These are phyloP conservation scores for Chanos chanos DNA, from an alignment of 2,797 vertebrate species.

Conservation along the genomic window DNA sequence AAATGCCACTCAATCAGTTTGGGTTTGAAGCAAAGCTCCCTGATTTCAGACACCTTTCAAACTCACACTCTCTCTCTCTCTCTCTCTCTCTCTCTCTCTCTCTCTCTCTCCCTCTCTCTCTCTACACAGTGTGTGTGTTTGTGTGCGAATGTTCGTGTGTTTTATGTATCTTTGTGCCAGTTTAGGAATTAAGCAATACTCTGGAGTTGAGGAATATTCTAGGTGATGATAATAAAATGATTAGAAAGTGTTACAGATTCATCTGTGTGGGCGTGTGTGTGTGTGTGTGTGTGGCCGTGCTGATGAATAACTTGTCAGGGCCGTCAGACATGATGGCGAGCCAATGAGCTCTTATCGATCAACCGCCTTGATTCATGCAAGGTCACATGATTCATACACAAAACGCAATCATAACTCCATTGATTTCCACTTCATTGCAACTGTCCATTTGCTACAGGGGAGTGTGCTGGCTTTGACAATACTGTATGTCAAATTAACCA, in stretches of 20 bases:
- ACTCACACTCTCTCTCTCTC: no score
- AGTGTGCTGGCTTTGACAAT: not conserved
- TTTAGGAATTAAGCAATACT: no score
- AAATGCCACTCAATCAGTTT: constrained; percentile 40
- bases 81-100: no score
- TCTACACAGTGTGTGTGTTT: no score
- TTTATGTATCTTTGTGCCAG: no score
- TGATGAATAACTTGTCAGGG: constrained; percentile 13
- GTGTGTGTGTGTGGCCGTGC: not conserved
- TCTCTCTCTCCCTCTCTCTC: no score
- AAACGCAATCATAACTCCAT: constrained; percentile 22
- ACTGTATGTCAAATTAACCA: no score
- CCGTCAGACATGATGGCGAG: not conserved
- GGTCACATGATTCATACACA: constrained; percentile 25
- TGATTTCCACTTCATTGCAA: constrained; percentile 6
- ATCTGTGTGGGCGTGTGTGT: constrained; percentile 2
- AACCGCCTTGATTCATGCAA: constrained; percentile 19
- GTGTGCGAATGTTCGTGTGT: no score
- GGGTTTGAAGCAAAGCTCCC: constrained; percentile 23
- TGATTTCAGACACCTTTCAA: constrained; percentile 35
- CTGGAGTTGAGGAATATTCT: no score
- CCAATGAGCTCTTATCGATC: constrained; percentile 39
- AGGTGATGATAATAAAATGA: constrained; percentile 22
- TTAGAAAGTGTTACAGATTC: constrained; percentile 17
- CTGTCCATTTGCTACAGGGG: no score